These are phyloP conservation scores for Heteractis magnifica DNA, from an alignment of 92 coral and sea anemone genomes.

Conservation along the genomic window DNA sequence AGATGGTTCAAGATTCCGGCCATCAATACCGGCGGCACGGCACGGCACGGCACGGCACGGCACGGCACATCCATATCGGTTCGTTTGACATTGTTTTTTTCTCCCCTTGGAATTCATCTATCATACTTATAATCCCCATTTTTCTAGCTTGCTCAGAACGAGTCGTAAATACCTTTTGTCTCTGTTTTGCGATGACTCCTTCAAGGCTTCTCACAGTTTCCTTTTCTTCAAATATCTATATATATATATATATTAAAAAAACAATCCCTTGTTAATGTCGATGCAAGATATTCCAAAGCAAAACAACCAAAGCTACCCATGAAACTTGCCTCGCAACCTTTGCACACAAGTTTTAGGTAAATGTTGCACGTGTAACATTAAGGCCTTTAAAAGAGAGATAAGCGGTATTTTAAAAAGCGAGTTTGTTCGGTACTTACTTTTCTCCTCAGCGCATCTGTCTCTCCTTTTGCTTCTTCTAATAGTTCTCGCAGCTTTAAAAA, in stretches of 20 bases:
- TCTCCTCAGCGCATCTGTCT: conserved; percentile 74
- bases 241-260: background rate
- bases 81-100: too few species aligned
- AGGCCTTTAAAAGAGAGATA: too few species aligned
- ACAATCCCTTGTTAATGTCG: background rate
- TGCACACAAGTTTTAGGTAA: too few species aligned
- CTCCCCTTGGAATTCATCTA: too few species aligned
- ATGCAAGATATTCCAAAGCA: too few species aligned
- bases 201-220: conserved; percentile 80
- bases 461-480: conserved; percentile 77
- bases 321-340: too few species aligned
- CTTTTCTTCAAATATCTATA: conserved; percentile 83
- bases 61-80: too few species aligned
- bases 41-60: too few species aligned
- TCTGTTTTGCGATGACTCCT: conserved; percentile 74
- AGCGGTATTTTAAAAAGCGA: background rate
- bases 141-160: background rate
- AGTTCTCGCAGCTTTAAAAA: conserved; percentile 17
- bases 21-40: too few species aligned
- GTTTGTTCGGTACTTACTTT: conserved; percentile 52
- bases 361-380: too few species aligned
- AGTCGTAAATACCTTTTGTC: conserved; percentile 65
- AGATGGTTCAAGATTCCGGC: too few species aligned
- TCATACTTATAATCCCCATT: too few species aligned
- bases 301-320: background rate